A percentile compares a stretch with the other conserved stretches of the same genome.
phyloP scores from a whole-genome alignment of 2,888 invertebrate genomes.

The Lithophane semibrunnea region DNA sequence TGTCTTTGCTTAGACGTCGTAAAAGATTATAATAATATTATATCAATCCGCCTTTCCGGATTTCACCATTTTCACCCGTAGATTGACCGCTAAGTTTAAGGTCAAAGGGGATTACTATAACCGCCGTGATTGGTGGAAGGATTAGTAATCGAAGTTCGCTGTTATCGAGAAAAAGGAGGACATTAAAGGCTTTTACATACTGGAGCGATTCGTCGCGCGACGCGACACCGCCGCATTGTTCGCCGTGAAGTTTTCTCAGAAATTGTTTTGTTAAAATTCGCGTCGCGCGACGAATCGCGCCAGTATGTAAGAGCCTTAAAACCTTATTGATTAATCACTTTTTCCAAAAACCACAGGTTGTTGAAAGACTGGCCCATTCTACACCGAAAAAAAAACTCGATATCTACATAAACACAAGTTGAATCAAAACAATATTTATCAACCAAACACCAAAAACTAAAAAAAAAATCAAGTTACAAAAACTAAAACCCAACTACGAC shows the following conservation, averaged over 20 bases:
- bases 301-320: too few species aligned
- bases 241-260: too few species aligned
- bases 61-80: not conserved
- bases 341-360: not conserved
- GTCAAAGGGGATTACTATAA: conserved; percentile 3
- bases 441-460: conserved; percentile 14
- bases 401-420: not conserved
- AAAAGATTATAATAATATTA: conserved; percentile 25
- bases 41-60: conserved; percentile 14
- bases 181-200: too few species aligned
- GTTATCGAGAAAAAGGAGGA: not conserved
- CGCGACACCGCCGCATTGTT: too few species aligned
- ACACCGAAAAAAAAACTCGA: not conserved
- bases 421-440: not conserved
- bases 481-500: too few species aligned
- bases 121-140: not conserved
- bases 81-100: conserved; percentile 3
- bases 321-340: not conserved
- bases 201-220: too few species aligned
- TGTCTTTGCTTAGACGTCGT: not conserved
- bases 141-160: not conserved
- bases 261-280: too few species aligned
- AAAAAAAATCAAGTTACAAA: too few species aligned
- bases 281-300: too few species aligned
- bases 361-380: not conserved